These are phyloP conservation scores for Apodemia mormo DNA, from an alignment of 2,888 invertebrate species.

Conservation along the genomic window DNA sequence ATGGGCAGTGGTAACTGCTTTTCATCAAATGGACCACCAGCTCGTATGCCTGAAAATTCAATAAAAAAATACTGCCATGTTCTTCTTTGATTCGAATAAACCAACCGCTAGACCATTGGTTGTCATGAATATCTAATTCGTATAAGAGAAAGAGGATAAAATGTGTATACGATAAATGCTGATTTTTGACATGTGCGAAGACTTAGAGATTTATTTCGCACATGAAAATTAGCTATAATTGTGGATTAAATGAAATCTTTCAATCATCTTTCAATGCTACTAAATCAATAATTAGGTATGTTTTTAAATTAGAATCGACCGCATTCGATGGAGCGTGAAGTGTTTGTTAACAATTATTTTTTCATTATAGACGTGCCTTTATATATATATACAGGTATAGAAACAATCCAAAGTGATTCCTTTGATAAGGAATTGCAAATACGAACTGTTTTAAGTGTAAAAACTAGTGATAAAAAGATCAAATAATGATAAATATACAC, in stretches of 20 bases:
- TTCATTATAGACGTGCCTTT: neutral
- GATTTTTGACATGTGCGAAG: too few species aligned
- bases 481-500: conserved; percentile 4
- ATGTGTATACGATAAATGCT: too few species aligned
- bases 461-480: conserved; percentile 13
- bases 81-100: too few species aligned
- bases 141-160: too few species aligned
- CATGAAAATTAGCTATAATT: neutral
- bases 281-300: neutral
- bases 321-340: neutral
- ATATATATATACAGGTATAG: neutral
- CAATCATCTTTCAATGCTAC: neutral
- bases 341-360: neutral
- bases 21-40: too few species aligned
- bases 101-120: too few species aligned
- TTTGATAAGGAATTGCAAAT: too few species aligned
- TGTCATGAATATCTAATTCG: too few species aligned
- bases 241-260: neutral
- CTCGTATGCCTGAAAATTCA: too few species aligned
- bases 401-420: neutral
- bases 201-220: neutral
- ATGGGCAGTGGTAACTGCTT: too few species aligned
- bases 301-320: neutral
- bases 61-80: too few species aligned
- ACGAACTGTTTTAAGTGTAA: neutral